Conservation (phyloP, 2,888 invertebrate species). For the Rhimphoctona megacephalus region DNA sequence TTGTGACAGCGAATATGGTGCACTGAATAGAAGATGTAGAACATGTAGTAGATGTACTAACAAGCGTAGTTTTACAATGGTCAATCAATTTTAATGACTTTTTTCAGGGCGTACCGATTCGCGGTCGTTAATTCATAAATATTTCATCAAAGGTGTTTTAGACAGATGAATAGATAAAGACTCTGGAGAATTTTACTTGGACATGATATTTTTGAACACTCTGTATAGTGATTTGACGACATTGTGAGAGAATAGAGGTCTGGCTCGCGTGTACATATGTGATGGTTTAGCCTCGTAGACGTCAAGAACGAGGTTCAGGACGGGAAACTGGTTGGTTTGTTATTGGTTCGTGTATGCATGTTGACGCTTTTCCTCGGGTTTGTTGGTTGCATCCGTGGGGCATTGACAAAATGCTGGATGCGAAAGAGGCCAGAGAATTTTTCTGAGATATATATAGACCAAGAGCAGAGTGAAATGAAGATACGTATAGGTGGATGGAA, state of each 20-base stretch:
- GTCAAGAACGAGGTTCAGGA: constrained; percentile 38
- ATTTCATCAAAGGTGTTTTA: neutral
- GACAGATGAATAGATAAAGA: neutral
- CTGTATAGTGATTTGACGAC: constrained; percentile 3
- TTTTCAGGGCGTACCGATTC: too few relatives aligned
- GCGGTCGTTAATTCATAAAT: neutral
- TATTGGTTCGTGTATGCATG: constrained; percentile 51
- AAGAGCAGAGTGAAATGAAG: neutral
- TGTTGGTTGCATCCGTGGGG: constrained; percentile 34
- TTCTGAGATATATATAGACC: neutral
- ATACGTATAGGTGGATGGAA: neutral
- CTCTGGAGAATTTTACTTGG: neutral
- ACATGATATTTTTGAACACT: neutral
- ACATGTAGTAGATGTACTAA: neutral
- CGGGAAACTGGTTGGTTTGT: constrained; percentile 44
- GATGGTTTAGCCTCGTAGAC: constrained; percentile 29
- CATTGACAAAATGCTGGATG: constrained; percentile 43
- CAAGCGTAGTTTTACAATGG: too few relatives aligned
- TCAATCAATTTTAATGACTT: too few relatives aligned
- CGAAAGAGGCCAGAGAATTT: constrained; percentile 27
- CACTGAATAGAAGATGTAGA: neutral
- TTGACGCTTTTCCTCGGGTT: constrained; percentile 40
- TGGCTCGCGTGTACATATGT: constrained; percentile 14
- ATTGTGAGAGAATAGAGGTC: constrained; percentile 1
- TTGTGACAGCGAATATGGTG: neutral